A percentile compares a stretch with the other conserved stretches of the same genome.
These are phyloP conservation scores for Misgurnus anguillicaudatus DNA, from an alignment of 2,113 vertebrate species.

Conservation along the genomic window DNA sequence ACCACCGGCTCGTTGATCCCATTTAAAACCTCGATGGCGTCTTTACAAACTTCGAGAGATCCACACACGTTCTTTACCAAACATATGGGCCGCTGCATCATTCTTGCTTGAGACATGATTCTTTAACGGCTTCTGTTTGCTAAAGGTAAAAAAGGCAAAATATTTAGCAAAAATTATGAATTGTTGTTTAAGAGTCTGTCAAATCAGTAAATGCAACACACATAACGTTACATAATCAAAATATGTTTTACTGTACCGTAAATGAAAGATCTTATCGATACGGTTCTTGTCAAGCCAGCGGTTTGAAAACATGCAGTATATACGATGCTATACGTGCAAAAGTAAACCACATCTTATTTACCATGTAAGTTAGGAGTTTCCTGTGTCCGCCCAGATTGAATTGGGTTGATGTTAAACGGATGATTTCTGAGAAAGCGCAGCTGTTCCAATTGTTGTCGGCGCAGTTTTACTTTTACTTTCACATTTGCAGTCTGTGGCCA, in stretches of 20 bases:
- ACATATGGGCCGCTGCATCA: conserved; percentile 43
- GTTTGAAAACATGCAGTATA: neutral
- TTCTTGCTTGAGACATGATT: conserved; percentile 11
- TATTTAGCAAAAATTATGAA: neutral
- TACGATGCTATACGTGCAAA: neutral
- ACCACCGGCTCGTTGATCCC: conserved; percentile 48
- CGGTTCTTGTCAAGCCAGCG: neutral
- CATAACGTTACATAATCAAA: neutral
- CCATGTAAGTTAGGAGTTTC: no score
- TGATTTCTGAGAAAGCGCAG: neutral
- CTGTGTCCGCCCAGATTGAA: neutral
- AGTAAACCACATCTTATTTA: no score
- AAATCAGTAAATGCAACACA: neutral
- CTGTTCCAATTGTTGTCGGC: no score
- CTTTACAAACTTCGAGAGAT: conserved; percentile 19
- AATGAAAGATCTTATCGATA: no score
- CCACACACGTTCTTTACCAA: conserved; percentile 34
- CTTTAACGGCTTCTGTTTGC: neutral
- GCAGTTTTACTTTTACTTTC: conserved; percentile 2
- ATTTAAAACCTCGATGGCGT: conserved; percentile 41
- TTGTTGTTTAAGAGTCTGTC: no score
- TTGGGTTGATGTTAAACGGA: neutral
- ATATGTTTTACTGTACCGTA: no score
- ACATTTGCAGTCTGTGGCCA: neutral
- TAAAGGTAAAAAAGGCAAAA: neutral